Evolutionary conservation across 2,113 vertebrate species (phyloP).

Genomic region (Physeter macrocephalus): DNA sequence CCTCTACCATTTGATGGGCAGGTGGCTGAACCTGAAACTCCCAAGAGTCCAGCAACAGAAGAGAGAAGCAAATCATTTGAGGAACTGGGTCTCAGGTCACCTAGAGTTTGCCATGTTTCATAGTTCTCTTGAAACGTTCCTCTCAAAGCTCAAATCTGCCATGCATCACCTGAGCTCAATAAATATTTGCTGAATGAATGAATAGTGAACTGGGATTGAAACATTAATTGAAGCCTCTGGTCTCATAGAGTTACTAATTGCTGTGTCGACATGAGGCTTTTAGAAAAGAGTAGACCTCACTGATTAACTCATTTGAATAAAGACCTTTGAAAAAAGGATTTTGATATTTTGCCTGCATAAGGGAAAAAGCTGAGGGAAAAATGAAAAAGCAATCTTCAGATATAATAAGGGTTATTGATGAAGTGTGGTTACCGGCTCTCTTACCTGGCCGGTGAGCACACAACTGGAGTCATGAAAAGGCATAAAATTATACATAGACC

Average conservation of each 20-base stretch:
- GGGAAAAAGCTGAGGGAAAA: not conserved
- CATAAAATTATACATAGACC: not conserved
- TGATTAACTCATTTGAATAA: not conserved
- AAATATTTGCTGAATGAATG: not conserved
- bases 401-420: not conserved
- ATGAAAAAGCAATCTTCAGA: not conserved
- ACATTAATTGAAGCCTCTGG: not conserved
- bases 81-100: not conserved
- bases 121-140: conserved; percentile 1
- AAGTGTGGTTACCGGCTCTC: not conserved
- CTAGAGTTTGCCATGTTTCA: not conserved
- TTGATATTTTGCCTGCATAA: not conserved
- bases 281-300: not conserved
- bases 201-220: not conserved
- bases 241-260: not conserved
- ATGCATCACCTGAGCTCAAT: not conserved
- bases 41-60: not conserved
- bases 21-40: conserved; percentile 13
- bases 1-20: not conserved
- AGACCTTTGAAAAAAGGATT: not conserved
- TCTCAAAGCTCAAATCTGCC: not conserved
- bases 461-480: not conserved
- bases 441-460: not conserved
- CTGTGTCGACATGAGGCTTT: not conserved
- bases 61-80: not conserved